Evolutionary conservation across 2,888 invertebrate species (phyloP), one percentile per base, ranked within the genome.

Genomic region (Luperina testacea): DNA sequence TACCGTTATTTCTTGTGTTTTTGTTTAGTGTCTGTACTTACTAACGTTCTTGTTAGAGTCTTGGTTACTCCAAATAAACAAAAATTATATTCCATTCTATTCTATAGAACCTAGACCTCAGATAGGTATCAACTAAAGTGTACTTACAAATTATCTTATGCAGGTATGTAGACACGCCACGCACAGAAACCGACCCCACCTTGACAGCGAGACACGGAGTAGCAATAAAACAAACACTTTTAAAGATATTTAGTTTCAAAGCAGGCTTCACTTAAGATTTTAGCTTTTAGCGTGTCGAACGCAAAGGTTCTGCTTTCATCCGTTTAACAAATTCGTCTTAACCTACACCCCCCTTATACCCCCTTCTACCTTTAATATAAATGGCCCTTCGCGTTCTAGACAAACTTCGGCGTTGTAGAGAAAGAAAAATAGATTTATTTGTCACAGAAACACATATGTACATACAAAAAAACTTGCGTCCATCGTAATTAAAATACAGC

Each of bases 221-320:
- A 38, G 59, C 80, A 71, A 84, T 70, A 42, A 64, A 67, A 84
- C 84, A 85, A 84, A 73, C 85, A 67, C 70, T 85, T 68, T 80
- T 27, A 71, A 74, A 65, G 15, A 85, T 73, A 84, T 74, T 81
- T 67, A 72, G 70, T 82, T 82, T 63, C 85, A 65, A 75, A 65
- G 61, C 75, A 68, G 67, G 15, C 48, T 48, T 72, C 63, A 82
- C 77, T 82, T 86, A 73, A 85, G 77, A 65, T 77, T 85, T 85
- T 76, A 73, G 86, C 83, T 85, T 83, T 77, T 77, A 82, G 67
- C 70, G 32, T 72, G 81, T 72, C 82, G 72, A 57, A 45, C 20
- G 27, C 51, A 32, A 64, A 65, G 67, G 45, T 51, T 57, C 15
- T 59, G 13, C 27, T 77, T 61, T 53, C 65, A 65, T n/a, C 13